Percentiles rank a stretch among this genome's conserved stretches.
Evolutionary conservation across 1,140 invertebrate species (phyloP).

Genomic region (Drosophila lacertosa): DNA sequence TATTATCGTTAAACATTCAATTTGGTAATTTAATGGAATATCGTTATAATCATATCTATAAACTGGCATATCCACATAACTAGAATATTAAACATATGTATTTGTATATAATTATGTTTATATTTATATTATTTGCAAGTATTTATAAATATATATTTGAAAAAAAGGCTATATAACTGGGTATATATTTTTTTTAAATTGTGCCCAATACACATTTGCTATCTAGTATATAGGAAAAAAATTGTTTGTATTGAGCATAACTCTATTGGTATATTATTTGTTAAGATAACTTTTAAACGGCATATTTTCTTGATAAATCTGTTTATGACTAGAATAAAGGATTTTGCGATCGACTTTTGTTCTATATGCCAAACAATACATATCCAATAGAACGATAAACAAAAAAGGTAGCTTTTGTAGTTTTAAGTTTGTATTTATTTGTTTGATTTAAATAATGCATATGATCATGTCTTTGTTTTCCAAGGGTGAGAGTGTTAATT

Average conservation of each 20-base stretch:
- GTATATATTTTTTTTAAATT: constrained; percentile 1
- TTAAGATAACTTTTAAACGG: constrained; percentile 6
- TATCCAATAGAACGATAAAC: constrained; percentile 18
- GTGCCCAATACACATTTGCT: constrained; percentile 8
- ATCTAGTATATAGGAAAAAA: constrained; percentile 14
- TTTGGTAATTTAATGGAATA: constrained; percentile 39
- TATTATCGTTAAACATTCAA: constrained; percentile 34
- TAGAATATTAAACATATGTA: constrained; percentile 11
- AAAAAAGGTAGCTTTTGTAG: constrained; percentile 29
- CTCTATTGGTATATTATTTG: constrained; percentile 12
- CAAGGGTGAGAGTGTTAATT: constrained; percentile 44
- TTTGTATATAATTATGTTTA: neutral
- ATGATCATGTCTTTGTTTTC: constrained; percentile 44
- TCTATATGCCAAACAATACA: neutral
- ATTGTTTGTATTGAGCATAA: constrained; percentile 26
- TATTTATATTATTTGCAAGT: constrained; percentile 11
- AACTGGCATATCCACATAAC: constrained; percentile 52
- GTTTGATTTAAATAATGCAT: constrained; percentile 52
- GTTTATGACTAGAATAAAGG: constrained; percentile 41
- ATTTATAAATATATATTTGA: constrained; percentile 10
- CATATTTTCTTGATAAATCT: neutral
- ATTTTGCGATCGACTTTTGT: neutral
- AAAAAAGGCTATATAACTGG: constrained; percentile 14
- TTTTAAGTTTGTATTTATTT: constrained; percentile 66
- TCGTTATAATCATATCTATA: constrained; percentile 27